Base-by-base conservation (phyloP, 2,797 vertebrate genomes). In the Sarcoramphus papa region DNA sequence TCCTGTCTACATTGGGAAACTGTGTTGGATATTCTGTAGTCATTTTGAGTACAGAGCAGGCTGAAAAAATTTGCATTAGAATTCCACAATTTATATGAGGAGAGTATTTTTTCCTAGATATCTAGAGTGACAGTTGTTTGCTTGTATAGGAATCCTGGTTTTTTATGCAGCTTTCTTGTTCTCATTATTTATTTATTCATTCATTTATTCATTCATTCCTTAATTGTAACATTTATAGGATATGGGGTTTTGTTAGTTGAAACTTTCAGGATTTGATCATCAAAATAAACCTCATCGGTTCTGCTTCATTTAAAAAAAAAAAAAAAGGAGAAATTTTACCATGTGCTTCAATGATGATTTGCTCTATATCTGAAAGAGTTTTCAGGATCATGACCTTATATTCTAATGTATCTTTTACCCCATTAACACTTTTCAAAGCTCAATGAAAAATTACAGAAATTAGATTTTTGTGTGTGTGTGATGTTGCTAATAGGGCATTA, bases 11-110 rank as follows among this genome's bases (percentile, higher is more conserved):
- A 50, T 2, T 7, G 2, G 33, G 53, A 85, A 85, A 72, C 25
- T 83, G 35, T 64, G 19, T 45, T 93, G 56, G 30, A 75, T 90
- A 80, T 90, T 91, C 40, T 92, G 45, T 63, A 91, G 78, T 83
- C n/a, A 77, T 88, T 92, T 47, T 75, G 21, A 77, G 28, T 77
- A 83, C 57, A 57, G 24, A 87, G 10, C 25, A 94, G 47, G 21
- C 35, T 90, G 53, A 85, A 12, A 87, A 65, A 88, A 90, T 90
- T 60, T 93, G 35, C 37, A 50, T 86, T 69, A 40, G 16, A 24
- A 5, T 72, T 83, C 28, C n/a, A 85, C n/a, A 72, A 50, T 64
- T 95, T 75, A 57, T 68, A 53, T 47, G 41, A 80, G 27, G 14
- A 86, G 15, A 28, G 4, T 56, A 60, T 54, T 73, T 89, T 76